Base-by-base conservation (phyloP, 2,113 vertebrate species). In the Triplophysa siluroides region DNA sequence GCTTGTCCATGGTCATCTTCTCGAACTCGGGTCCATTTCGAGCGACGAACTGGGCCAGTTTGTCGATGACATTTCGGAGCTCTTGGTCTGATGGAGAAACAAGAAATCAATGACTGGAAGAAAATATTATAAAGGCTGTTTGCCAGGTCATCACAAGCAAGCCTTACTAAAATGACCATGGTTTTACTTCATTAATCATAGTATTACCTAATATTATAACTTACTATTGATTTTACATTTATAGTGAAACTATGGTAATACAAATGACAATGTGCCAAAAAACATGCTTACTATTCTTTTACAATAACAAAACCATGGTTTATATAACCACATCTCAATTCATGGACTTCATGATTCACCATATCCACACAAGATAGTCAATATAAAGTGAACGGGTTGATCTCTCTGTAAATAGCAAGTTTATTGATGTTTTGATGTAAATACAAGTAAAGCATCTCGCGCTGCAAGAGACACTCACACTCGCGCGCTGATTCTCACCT, bases 1-100 rank as follows among this genome's bases (percentile, higher is more conserved):
- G 98, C 86, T 99, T 99, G 89, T 98, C 97, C 98, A 98, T 99
- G 2, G 98, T 99, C 97, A 99, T 99, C 90, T 98, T 99, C 90
- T 99, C 97, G 83, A 99, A 99, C 87, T 99, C 97, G 0, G 97
- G 97, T 43, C 97, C 97, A 62, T 99, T 99, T 73, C 97, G 94
- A 24, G 97, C 96, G 62, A 99, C 97, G 85, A 99, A 99, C 88
- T 99, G 97, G 18, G 97, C 97, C 85, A 99, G 88, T 85, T 99
- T 99, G 91, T 99, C 97, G 76, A 99, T 99, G 87, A 99, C 97
- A 92, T 99, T 99, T 79, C 95, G 94, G 78, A 98, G 94, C 87
- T 99, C 97, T 87, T 99, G 97, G 86, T 99, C 97, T 99, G 92
- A 7, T 70, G 8, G 66, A 38, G 12, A 47, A 10, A 58, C 62